A percentile compares a stretch with the other conserved stretches of the same genome.
These are phyloP conservation scores for Denticeps clupeoides DNA, from an alignment of 2,797 vertebrate species.

Conservation along the genomic window DNA sequence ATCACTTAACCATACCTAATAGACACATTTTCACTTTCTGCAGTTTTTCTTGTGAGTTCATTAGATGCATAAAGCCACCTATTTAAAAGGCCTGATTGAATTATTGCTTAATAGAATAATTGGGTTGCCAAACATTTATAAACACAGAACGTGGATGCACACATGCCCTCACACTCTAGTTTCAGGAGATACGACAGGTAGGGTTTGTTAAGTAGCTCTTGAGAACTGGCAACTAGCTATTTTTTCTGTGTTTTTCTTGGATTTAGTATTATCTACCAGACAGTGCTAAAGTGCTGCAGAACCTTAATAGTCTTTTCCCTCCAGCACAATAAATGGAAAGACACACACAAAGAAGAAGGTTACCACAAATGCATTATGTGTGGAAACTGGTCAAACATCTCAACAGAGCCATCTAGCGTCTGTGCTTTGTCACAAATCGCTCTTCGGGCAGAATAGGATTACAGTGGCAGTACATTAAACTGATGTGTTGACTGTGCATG, in stretches of 20 bases:
- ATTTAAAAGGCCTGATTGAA: constrained; percentile 29
- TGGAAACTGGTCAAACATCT: constrained; percentile 14
- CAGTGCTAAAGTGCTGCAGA: neutral
- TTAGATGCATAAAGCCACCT: constrained; percentile 27
- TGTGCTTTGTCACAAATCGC: constrained; percentile 2
- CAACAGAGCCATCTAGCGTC: constrained; percentile 41
- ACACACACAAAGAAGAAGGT: neutral
- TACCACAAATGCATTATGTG: neutral
- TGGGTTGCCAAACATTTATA: constrained; percentile 8
- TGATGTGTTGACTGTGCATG: no score
- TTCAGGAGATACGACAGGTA: no score
- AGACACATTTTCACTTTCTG: constrained; percentile 33
- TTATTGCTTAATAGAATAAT: constrained; percentile 32
- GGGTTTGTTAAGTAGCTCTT: no score
- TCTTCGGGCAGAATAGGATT: no score
- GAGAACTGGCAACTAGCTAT: no score
- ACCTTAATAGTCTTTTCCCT: no score
- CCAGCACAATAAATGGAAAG: neutral
- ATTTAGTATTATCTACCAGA: neutral
- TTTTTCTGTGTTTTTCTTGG: no score
- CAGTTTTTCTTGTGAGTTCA: constrained; percentile 30
- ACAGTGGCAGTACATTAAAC: no score
- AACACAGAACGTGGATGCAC: constrained; percentile 13
- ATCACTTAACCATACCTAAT: constrained; percentile 60
- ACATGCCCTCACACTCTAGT: no score